phyloP scores from a whole-genome alignment of 1,140 invertebrate genomes.

The Trichonephila inaurata region DNA sequence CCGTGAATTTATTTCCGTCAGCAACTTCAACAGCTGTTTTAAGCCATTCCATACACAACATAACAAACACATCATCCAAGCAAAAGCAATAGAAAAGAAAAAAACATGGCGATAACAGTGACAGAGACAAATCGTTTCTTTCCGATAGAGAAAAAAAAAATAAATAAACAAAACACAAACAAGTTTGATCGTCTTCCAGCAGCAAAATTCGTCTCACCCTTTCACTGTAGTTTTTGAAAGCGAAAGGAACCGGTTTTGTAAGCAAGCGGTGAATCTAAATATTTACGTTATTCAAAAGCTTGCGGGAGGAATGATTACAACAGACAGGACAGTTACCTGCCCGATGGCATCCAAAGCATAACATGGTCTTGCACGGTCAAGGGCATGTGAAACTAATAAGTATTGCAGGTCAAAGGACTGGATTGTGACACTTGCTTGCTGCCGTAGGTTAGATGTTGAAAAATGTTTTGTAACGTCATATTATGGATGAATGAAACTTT shows the following conservation, averaged over 20 bases:
- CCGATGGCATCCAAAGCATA: background rate
- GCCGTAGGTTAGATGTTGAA: background rate
- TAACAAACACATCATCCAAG: background rate
- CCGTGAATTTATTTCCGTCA: background rate
- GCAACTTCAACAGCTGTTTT: background rate
- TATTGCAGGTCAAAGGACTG: background rate
- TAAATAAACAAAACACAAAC: background rate
- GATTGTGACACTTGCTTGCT: background rate
- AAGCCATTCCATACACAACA: background rate
- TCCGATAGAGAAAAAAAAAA: background rate
- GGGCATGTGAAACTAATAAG: background rate
- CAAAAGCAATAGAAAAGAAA: background rate
- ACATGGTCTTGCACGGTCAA: background rate
- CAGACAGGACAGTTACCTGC: conserved; percentile 15
- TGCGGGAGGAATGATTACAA: background rate
- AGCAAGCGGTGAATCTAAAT: background rate
- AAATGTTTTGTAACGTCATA: background rate
- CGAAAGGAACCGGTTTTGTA: conserved; percentile 47
- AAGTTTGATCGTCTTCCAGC: background rate
- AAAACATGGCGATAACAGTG: background rate
- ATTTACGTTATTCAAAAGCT: background rate
- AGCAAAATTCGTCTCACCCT: background rate
- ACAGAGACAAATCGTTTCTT: background rate
- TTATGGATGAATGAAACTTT: background rate
- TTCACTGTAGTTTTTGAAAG: background rate